A percentile compares a stretch with the other conserved stretches of the same genome.
Conservation (phyloP, 2,888 invertebrate species). For the Trypoxylon attenuatum region DNA sequence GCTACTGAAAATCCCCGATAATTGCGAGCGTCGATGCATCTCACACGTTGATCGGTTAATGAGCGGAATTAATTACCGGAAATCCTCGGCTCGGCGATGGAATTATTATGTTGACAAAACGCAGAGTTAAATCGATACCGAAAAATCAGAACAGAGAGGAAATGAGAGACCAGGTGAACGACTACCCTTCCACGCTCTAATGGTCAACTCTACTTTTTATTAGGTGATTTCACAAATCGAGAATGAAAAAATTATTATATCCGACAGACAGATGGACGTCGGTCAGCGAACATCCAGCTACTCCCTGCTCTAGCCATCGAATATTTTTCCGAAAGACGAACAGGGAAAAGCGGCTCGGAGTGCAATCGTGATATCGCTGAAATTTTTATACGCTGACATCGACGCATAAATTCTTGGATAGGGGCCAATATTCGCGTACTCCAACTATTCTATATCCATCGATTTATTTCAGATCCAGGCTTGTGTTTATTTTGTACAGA, state of each 20-base stretch:
- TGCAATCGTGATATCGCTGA: constrained; percentile 55
- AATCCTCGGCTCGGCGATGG: too few species aligned
- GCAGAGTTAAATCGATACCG: background rate
- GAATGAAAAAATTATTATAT: background rate
- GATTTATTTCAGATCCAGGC: constrained; percentile 43
- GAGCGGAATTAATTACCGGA: too few species aligned
- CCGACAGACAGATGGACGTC: constrained; percentile 11
- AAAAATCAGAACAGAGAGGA: background rate
- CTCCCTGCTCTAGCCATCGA: constrained; percentile 26
- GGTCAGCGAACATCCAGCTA: constrained; percentile 13
- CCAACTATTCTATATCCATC: constrained; percentile 29
- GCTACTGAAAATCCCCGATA: too few species aligned
- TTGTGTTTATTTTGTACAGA: constrained; percentile 36
- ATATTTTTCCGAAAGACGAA: constrained; percentile 28
- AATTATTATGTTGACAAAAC: background rate
- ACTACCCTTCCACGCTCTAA: background rate
- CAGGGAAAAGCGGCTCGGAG: constrained; percentile 1
- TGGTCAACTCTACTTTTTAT: background rate
- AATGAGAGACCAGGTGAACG: background rate
- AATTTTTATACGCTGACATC: constrained; percentile 57
- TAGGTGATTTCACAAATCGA: background rate
- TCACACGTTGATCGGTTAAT: too few species aligned
- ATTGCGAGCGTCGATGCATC: too few species aligned
- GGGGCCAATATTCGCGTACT: constrained; percentile 32
- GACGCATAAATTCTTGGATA: constrained; percentile 56